phyloP scores from a whole-genome alignment of 2,797 vertebrate species.

The Hippoglossus hippoglossus region DNA sequence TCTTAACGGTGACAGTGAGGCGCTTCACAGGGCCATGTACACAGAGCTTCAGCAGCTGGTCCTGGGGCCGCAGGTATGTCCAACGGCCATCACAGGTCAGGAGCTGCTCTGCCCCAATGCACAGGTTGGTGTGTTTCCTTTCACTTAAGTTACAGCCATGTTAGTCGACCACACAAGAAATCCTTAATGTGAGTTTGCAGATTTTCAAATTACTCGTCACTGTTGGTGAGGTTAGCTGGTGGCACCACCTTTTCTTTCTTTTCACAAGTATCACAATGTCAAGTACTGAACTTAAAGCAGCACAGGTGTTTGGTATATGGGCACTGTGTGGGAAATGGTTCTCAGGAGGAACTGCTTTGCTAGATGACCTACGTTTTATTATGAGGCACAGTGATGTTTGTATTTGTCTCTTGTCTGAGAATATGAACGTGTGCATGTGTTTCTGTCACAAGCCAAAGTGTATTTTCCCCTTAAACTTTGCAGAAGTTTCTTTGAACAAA shows the following conservation, averaged over 20 bases:
- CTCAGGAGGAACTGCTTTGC: neutral
- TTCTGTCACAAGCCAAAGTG: neutral
- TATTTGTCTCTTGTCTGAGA: slow-evolving; percentile 4
- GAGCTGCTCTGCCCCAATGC: slow-evolving; percentile 83
- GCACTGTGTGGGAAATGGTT: slow-evolving; percentile 20
- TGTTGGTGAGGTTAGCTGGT: slow-evolving; percentile 54
- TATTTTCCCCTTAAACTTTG: neutral
- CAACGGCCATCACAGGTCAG: slow-evolving; percentile 69
- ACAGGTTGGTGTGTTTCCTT: slow-evolving; percentile 82
- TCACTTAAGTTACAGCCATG: slow-evolving; percentile 14
- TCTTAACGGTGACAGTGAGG: slow-evolving; percentile 81
- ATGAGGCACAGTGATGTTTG: neutral
- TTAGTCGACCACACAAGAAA: slow-evolving; percentile 6
- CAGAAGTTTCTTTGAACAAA: no score
- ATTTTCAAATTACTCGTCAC: slow-evolving; percentile 38
- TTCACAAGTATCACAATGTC: slow-evolving; percentile 10
- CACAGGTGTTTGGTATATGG: slow-evolving; percentile 12
- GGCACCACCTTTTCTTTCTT: slow-evolving; percentile 26
- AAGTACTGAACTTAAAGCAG: neutral
- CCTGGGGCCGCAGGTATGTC: slow-evolving; percentile 88
- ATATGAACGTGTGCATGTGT: neutral
- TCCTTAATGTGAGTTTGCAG: slow-evolving; percentile 56
- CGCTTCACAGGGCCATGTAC: slow-evolving; percentile 83
- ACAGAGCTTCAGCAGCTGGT: slow-evolving; percentile 86
- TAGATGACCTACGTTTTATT: slow-evolving; percentile 2